Evolutionary conservation across 2,888 invertebrate genomes (phyloP), one percentile per base, ranked within the genome.

Genomic region (Eugnorisma glareosa): DNA sequence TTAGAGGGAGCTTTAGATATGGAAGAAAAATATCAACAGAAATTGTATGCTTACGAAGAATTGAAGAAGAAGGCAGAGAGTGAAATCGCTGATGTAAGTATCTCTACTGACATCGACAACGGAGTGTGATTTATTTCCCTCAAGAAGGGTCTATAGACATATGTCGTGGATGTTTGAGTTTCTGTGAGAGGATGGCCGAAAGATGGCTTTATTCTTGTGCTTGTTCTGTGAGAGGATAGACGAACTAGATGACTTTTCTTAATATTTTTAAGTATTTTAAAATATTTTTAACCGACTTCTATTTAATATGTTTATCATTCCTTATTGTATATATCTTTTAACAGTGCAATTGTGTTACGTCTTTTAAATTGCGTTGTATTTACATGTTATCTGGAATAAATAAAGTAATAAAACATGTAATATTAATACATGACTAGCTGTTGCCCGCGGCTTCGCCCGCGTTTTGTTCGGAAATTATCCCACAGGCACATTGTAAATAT

Each of bases 11-110:
- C 94, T 24, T 43, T 79, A 21, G 96, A 96, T 87, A 91, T 96
- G 74, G 96, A 96, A 88, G 96, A 96, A 69, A 96, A 96, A 82
- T 96, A 95, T 85, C 94, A 94, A 72, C 92, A 93, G 67, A 96
- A 95, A 73, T 86, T 96, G 11, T 87, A 93, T 13, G 72, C 91
- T 2, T 96, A 94, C 69, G 93, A 95, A 85, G 94, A 95, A 70
- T 81, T 96, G 11, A 95, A 96, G 76, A 92, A 93, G 63, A 95
- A 94, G 70, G 92, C 94, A 35, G 95, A 96, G 85, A 91, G 85
- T 75, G 96, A 96, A 90, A 89, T 93, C 40, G 87, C 91, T 73
- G 95, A 96, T 40, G 96, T 96, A 90, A 92, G 92, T n/a, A n/a
- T n/a, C 24, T 51, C 10, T 51, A 10, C 24, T 51, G 48, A 24